These are phyloP conservation scores for Cottoperca gobio DNA, from an alignment of 2,797 vertebrate genomes.

Conservation along the genomic window DNA sequence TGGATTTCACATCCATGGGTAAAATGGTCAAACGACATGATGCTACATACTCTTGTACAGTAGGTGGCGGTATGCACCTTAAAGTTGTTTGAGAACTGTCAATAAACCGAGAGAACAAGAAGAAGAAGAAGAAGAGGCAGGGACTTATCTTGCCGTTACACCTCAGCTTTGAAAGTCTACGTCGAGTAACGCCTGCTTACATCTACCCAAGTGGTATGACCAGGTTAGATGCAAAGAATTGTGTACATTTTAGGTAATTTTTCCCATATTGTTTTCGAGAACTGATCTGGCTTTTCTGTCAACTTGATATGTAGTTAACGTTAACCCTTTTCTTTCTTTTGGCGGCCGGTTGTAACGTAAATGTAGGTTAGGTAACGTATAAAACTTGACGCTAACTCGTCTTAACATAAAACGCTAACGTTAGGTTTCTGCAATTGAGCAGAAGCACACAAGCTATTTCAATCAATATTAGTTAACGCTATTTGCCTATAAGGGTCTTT, in stretches of 20 bases:
- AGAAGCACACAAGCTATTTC: background rate
- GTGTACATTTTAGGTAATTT: constrained; percentile 1
- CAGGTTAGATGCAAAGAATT: constrained; percentile 13
- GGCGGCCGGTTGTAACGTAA: background rate
- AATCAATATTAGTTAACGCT: background rate
- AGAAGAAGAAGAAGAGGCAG: background rate
- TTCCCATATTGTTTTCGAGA: background rate
- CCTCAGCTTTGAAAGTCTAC: constrained; percentile 20
- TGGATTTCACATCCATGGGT: too few relatives aligned
- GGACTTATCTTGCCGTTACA: background rate
- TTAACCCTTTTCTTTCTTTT: background rate
- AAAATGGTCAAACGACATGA: too few relatives aligned
- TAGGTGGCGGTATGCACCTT: too few relatives aligned
- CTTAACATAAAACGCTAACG: background rate
- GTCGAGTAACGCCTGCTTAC: background rate
- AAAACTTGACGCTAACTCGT: constrained; percentile 31
- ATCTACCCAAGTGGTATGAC: background rate
- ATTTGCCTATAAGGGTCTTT: background rate
- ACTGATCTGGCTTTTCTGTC: accelerated
- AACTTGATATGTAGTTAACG: accelerated
- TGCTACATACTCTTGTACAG: too few relatives aligned
- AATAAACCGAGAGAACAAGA: too few relatives aligned
- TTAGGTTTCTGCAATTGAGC: background rate
- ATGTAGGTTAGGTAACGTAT: background rate
- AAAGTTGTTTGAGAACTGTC: too few relatives aligned